Evolutionary conservation across 1,140 invertebrate species (phyloP).

Genomic region (Eumeta japonica): DNA sequence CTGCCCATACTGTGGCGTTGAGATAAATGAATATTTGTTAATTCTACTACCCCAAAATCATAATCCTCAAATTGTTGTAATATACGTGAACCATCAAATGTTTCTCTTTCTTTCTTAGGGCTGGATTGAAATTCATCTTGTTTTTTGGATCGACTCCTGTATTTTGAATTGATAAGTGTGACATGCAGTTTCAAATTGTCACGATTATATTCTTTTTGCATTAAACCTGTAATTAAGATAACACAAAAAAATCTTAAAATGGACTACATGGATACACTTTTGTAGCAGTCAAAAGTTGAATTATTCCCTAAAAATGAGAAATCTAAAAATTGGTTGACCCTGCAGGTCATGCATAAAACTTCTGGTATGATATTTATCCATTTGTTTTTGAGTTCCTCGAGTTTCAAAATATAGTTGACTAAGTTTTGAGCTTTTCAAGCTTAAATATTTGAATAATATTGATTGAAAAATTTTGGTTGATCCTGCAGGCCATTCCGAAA

Average conservation of each 20-base stretch:
- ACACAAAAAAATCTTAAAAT: too few species aligned
- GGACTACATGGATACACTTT: constrained; percentile 2
- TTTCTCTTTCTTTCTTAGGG: constrained; percentile 16
- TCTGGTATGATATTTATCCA: too few species aligned
- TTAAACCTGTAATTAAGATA: constrained; percentile 38
- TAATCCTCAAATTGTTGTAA: constrained; percentile 48
- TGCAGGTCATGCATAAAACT: too few species aligned
- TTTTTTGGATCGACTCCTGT: constrained; percentile 25
- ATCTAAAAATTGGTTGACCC: too few species aligned
- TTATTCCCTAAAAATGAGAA: too few species aligned
- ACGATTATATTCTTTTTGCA: constrained; percentile 28
- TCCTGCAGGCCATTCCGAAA: too few species aligned
- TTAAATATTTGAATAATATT: too few species aligned
- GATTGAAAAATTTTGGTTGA: too few species aligned
- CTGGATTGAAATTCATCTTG: constrained; percentile 9
- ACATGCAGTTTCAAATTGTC: constrained; percentile 49
- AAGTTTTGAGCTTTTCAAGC: too few species aligned
- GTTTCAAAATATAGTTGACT: too few species aligned
- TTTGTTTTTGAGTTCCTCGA: too few species aligned
- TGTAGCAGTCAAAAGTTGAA: too few species aligned
- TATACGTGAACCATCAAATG: constrained; percentile 49
- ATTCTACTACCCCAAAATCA: constrained; percentile 46
- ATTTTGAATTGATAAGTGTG: constrained; percentile 50
- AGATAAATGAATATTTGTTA: constrained; percentile 48
- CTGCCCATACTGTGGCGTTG: constrained; percentile 32